Evolutionary conservation across 1,140 invertebrate genomes (phyloP), one percentile per base, ranked within the genome.

Genomic region (Aphidius ervi): DNA sequence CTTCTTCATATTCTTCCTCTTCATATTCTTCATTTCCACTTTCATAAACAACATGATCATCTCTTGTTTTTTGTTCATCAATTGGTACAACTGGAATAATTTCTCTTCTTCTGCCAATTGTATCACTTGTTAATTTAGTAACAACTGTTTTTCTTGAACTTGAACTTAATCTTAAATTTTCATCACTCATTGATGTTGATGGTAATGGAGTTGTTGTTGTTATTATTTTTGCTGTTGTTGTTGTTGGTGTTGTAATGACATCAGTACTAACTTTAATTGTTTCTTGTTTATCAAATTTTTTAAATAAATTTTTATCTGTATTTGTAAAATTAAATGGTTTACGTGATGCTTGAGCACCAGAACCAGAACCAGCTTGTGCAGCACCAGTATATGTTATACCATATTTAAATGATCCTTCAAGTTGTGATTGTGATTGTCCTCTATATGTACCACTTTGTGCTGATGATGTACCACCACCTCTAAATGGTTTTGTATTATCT

Each of bases 321-420:
- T 64, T 65, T 6, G 65, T 70, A 48, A 79, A 78, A 10, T 74
- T 79, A 42, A 79, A 79, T 5, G 75, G 75, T 60, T 74, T 77
- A 23, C 74, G 66, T 9, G 76, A 74, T 20, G 76, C 70, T 7
- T 69, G 61, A 23, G 71, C 71, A 49, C 77, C 78, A 46, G 85
- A 82, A 63, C 90, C 90, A 9, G 89, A 88, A 9, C 88, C 88
- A 41, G 91, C 86, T 74, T 93, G 91, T 5, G 91, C 90, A 2
- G 88, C 89, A 9, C 91, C 91, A 40, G 83, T 88, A 65, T 92
- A 93, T 9, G 85, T 87, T 23, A 92, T 89, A 16, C 91, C 90
- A 72, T 88, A 90, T 69, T 84, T 83, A 67, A 86, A 90, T 10
- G 88, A 86, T 41, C 91, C 90, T 71, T 87, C 86, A 39, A 93